These are phyloP conservation scores for Mastomys coucha DNA, from an alignment of 2,113 vertebrate genomes.

Conservation along the genomic window DNA sequence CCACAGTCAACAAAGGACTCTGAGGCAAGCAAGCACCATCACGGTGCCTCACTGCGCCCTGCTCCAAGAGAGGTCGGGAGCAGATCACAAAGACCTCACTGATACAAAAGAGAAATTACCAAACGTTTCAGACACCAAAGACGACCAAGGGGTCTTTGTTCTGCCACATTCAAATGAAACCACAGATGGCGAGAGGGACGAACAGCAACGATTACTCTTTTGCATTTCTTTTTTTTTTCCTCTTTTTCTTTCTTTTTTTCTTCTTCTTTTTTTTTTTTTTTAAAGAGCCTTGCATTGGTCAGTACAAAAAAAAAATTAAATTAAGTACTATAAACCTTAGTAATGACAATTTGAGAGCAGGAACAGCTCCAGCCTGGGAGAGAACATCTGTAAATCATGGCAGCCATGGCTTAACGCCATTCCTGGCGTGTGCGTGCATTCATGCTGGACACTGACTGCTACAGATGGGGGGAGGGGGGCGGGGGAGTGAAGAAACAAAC, in stretches of 20 bases:
- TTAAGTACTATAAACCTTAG: constrained; percentile 80
- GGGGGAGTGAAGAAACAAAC: neutral
- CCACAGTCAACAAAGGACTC: constrained; percentile 61
- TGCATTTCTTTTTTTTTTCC: constrained; percentile 68
- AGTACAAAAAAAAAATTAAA: constrained; percentile 80
- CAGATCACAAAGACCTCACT: constrained; percentile 78
- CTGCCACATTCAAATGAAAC: constrained; percentile 81
- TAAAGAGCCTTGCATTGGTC: constrained; percentile 76
- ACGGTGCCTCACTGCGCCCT: constrained; percentile 25
- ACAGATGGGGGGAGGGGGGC: constrained; percentile 61
- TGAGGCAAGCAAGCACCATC: constrained; percentile 72
- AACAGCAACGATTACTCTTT: constrained; percentile 79
- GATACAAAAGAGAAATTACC: constrained; percentile 78
- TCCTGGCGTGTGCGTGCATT: constrained; percentile 75
- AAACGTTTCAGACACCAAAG: constrained; percentile 67
- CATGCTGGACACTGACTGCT: constrained; percentile 73
- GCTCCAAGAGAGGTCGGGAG: constrained; percentile 71
- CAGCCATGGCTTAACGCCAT: constrained; percentile 73
- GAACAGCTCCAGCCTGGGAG: constrained; percentile 79
- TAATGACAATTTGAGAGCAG: constrained; percentile 79
- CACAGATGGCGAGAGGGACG: constrained; percentile 73
- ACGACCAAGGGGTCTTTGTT: constrained; percentile 76
- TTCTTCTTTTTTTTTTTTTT: neutral
- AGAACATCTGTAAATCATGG: constrained; percentile 78
- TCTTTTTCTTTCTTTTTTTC: neutral